Base-by-base conservation (phyloP, 1,140 invertebrate species). In the Globodera rostochiensis region DNA sequence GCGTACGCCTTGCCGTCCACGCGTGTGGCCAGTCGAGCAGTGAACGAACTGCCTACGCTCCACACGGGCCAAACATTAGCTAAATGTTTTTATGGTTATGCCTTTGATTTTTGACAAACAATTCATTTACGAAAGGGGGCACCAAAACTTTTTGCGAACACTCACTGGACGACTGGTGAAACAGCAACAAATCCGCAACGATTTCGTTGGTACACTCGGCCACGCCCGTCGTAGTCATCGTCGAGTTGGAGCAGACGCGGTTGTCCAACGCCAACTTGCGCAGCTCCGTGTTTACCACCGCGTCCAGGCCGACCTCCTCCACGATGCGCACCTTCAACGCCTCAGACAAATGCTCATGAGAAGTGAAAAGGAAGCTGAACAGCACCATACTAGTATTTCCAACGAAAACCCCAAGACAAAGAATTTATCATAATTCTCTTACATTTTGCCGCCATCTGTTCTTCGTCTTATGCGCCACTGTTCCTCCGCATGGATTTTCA, bases 221-320 rank as follows among this genome's bases (percentile, higher is more conserved):
- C 47, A 86, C 71, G 53, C 74, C 60, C 69, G 64, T 57, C n/a
- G 25, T n/a, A 21, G n/a, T 4, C 6, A 50, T 36, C 8, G 36
- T n/a, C 49, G 8, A 21, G 69, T 74, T 76, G 8, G 50, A 82
- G 60, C 85, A 86, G 36, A 86, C 82, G 50, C 74, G 69, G 57
- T 87, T 86, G 49, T 69, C 73, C 8, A 83, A 6, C 13, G 84
- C 85, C 50, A 86, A 50, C 9, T 83, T 69, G 60, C 71, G 21
- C 70, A 90, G 80, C 74, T 88, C 87, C 64, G 84, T 83, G 84
- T 84, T 88, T 15, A 88, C 57, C 46, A 88, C 80, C 21, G 66
- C 80, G 74, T 84, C 69, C 60, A 86, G 25, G 7, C 73, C 57
- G 19, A 45, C 87, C 53, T 88, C 25, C 64, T 70, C 71, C 66